Evolutionary conservation across 2,888 invertebrate genomes (phyloP).

Genomic region (Aphodius sticticus): DNA sequence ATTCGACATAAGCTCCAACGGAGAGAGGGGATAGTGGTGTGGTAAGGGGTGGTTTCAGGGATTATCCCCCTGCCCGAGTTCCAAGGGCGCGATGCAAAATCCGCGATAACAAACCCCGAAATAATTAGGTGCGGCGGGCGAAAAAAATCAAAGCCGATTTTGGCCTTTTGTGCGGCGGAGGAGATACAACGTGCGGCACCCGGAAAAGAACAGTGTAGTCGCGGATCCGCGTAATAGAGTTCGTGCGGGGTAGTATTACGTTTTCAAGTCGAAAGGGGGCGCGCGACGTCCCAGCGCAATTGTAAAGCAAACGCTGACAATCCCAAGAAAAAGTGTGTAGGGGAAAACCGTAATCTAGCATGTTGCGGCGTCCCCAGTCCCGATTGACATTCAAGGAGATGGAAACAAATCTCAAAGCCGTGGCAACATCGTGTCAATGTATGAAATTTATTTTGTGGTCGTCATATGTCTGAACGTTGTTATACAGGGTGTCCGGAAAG

Average conservation of each 20-base stretch:
- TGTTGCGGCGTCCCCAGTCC: background rate
- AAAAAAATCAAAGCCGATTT: constrained; percentile 20
- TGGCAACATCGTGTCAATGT: background rate
- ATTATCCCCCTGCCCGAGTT: constrained; percentile 35
- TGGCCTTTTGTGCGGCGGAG: constrained; percentile 16
- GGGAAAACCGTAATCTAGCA: background rate
- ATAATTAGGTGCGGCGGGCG: constrained; percentile 43
- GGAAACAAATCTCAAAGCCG: background rate
- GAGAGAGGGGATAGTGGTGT: constrained; percentile 11
- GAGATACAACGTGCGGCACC: background rate
- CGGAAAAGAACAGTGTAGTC: background rate
- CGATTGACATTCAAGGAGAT: background rate
- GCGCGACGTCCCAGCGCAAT: background rate
- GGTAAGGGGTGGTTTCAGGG: constrained; percentile 13
- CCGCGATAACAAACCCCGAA: constrained; percentile 47
- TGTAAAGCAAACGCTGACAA: background rate
- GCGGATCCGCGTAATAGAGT: background rate
- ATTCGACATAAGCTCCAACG: constrained; percentile 45
- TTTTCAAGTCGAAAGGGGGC: background rate
- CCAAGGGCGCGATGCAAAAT: constrained; percentile 45
- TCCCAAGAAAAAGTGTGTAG: background rate
- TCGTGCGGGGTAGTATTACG: constrained; percentile 4
- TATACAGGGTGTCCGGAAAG: too few relatives aligned
- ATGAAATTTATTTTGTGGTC: background rate
- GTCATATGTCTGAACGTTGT: too few relatives aligned